A percentile compares a stretch with the other conserved stretches of the same genome.
Conservation (phyloP, 2,888 invertebrate species). For the Drosophila picticornis region DNA sequence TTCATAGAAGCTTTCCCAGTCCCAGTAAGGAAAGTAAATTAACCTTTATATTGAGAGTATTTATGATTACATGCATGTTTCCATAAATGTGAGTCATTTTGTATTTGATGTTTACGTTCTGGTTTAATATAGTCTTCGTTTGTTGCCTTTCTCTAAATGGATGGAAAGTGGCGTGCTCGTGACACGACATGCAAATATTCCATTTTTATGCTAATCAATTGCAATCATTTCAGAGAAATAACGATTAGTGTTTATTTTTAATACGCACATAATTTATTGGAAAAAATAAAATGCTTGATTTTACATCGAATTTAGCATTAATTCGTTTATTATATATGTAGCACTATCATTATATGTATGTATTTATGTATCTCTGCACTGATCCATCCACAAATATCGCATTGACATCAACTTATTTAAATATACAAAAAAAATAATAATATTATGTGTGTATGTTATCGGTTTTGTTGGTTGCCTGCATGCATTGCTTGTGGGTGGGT, state of each 20-base stretch:
- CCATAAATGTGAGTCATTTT: conserved; percentile 1
- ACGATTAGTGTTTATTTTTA: neutral
- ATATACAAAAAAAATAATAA: conserved; percentile 49
- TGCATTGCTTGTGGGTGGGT: conserved; percentile 6
- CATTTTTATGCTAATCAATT: neutral
- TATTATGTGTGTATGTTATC: conserved; percentile 28
- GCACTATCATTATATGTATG: conserved; percentile 47
- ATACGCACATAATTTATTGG: conserved; percentile 20
- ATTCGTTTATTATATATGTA: conserved; percentile 41
- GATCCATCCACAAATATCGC: conserved; percentile 18
- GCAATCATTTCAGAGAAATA: neutral
- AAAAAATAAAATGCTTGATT: conserved; percentile 5
- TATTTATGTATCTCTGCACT: conserved; percentile 24
- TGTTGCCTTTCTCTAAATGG: neutral
- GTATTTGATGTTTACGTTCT: conserved; percentile 1
- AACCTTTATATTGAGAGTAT: neutral
- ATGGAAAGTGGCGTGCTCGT: neutral
- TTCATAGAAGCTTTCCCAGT: conserved; percentile 1
- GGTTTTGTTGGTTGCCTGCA: conserved; percentile 32
- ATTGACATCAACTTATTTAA: conserved; percentile 51
- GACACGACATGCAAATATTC: neutral
- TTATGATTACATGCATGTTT: neutral
- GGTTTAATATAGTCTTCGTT: neutral
- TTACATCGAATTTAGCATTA: conserved; percentile 20
- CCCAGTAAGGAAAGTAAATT: neutral